phyloP scores from a whole-genome alignment of 2,113 vertebrate genomes.

The Hydropotes inermis region DNA sequence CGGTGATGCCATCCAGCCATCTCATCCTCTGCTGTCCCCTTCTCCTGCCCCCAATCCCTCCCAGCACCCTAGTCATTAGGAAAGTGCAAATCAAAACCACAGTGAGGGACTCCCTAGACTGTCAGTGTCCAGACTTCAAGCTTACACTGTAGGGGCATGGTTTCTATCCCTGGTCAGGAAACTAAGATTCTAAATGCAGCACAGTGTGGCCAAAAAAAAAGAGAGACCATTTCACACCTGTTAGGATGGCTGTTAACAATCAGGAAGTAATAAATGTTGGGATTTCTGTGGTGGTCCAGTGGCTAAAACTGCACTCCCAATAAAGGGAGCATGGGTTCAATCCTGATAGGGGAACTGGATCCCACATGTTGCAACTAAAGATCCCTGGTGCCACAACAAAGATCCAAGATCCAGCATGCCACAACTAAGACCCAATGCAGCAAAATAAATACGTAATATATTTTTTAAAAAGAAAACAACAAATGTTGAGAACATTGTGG shows the following conservation, averaged over 20 bases:
- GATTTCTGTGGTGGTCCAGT: background rate
- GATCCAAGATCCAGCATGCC: background rate
- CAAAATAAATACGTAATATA: background rate
- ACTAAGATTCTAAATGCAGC: background rate
- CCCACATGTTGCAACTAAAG: background rate
- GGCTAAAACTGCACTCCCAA: background rate
- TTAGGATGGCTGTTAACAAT: background rate
- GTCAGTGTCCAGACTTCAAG: background rate
- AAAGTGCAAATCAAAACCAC: background rate
- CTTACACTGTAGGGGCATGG: background rate
- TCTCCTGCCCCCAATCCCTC: too few relatives aligned
- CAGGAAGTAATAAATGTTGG: background rate
- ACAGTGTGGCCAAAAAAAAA: background rate
- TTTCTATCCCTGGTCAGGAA: background rate
- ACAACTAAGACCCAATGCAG: background rate
- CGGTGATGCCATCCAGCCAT: too few relatives aligned
- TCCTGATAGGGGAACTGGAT: background rate
- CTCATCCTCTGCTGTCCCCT: too few relatives aligned
- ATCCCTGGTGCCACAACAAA: background rate
- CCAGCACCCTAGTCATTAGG: background rate
- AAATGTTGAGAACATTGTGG: background rate
- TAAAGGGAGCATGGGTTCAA: background rate
- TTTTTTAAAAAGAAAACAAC: background rate
- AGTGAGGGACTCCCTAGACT: background rate
- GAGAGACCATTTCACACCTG: background rate